Evolutionary conservation across 2,113 vertebrate genomes (phyloP).

Genomic region (Dasyurus viverrinus): DNA sequence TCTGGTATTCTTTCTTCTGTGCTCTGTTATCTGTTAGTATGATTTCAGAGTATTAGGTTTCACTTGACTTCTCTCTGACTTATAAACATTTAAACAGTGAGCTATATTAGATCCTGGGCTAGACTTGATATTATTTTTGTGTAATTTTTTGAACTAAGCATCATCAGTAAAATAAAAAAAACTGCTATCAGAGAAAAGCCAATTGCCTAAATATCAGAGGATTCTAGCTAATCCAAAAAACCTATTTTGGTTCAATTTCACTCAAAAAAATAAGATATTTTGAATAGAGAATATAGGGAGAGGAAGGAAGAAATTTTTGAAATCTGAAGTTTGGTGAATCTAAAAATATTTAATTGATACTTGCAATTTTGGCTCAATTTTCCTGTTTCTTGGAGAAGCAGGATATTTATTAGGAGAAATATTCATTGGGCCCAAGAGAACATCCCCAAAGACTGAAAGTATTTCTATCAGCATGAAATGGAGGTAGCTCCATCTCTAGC

Average conservation of each 20-base stretch:
- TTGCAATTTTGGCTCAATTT: not conserved
- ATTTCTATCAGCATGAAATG: not conserved
- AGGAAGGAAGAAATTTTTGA: not conserved
- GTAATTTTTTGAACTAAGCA: slow-evolving; percentile 14
- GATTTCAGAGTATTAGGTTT: not conserved
- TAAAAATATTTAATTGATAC: slow-evolving; percentile 27
- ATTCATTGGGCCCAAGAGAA: not conserved
- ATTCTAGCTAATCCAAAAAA: slow-evolving; percentile 2
- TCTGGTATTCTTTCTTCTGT: not conserved
- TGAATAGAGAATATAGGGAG: not conserved
- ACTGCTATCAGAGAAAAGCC: not conserved
- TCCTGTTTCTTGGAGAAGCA: slow-evolving; percentile 6
- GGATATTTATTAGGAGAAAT: not conserved
- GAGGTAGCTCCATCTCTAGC: no score
- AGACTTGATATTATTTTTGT: not conserved
- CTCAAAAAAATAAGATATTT: slow-evolving; percentile 24
- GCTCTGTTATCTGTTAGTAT: not conserved
- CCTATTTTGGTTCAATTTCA: slow-evolving; percentile 43
- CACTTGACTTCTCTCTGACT: not conserved
- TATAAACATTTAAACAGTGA: not conserved
- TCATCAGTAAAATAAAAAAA: not conserved
- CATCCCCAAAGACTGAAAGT: not conserved
- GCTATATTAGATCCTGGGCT: not conserved
- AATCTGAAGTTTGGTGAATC: slow-evolving; percentile 21
- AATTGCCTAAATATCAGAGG: not conserved